Base-by-base conservation (phyloP, 2,113 vertebrate species). In the Phasianus colchicus region DNA sequence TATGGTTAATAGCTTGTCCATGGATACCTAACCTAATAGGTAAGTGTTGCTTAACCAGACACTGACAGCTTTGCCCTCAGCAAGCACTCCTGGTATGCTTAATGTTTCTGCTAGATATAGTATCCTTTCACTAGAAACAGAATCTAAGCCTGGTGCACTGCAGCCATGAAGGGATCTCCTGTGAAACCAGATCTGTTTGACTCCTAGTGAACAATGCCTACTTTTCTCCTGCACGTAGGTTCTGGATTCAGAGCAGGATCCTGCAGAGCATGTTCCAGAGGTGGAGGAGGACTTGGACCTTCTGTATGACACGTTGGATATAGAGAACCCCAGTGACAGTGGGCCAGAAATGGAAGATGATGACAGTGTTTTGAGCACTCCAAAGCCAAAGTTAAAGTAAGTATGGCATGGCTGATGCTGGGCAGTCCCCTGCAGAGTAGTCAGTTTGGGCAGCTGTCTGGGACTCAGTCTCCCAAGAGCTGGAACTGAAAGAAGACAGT, bases 161-260 rank as follows among this genome's bases (percentile, higher is more conserved):
- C 58, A 50, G 52, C 80, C 3, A 5, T 34, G 1, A 5, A 24
- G 74, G 67, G 38, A 72, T 14, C n/a, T 47, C 2, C 8, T 48
- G 36, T 38, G 69, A 11, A 6, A 0, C 50, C 22, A 79, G 38
- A 57, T 92, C 2, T 0, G 1, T 57, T 50, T 85, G 71, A 25
- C 64, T 79, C 50, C 52, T 77, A 30, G 36, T 84, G 57, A 65
- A 15, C 2, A 0, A 10, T 75, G 25, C 42, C 11, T 45, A 8
- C 27, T 86, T 83, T 73, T 85, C 32, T 83, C 30, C 36, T 85
- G 29, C 4, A 1, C 60, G 4, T 65, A 99, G 99, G 99, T 99
- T 86, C 97, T 99, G 93, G 99, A 99, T 97, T 99, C 99, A 0
- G 99, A 99, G 97, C 99, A 99, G 98, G 99, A 99, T 95, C 99